phyloP scores from a whole-genome alignment of 64 coral and sea anemone genomes.

The Montipora foliosa region DNA sequence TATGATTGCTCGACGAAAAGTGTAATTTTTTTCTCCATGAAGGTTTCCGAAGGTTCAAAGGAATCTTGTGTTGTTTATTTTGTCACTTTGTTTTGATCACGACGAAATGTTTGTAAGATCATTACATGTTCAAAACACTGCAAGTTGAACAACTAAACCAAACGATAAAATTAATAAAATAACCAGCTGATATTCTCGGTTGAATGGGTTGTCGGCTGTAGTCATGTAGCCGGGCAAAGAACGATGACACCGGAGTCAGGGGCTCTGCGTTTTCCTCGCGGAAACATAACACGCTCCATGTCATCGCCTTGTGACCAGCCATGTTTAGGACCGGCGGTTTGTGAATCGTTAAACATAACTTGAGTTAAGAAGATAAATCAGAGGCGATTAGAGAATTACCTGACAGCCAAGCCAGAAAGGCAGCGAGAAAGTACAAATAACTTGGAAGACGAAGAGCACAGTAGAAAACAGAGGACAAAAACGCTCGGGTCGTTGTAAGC shows the following conservation, averaged over 20 bases:
- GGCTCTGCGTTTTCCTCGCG: neutral
- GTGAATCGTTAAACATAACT: neutral
- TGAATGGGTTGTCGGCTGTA: neutral
- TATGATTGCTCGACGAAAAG: too few species aligned
- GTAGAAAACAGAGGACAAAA: conserved; percentile 8
- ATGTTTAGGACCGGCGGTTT: too few species aligned
- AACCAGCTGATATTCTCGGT: neutral
- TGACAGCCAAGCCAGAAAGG: conserved; percentile 8
- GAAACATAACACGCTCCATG: neutral
- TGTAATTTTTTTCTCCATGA: neutral
- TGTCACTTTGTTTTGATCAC: too few species aligned
- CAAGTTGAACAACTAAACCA: too few species aligned
- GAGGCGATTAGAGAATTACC: conserved; percentile 7
- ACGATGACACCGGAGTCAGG: neutral
- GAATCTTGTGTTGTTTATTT: too few species aligned
- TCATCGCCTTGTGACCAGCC: neutral
- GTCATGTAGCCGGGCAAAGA: neutral
- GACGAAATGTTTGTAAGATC: too few species aligned
- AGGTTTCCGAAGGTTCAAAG: neutral
- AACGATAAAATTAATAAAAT: neutral
- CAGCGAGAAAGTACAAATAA: neutral
- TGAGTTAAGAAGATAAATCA: neutral
- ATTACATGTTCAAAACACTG: too few species aligned
- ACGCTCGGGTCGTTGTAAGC: neutral
- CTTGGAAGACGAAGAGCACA: neutral